phyloP scores from a whole-genome alignment of 2,113 vertebrate species.

The Sceloporus undulatus region DNA sequence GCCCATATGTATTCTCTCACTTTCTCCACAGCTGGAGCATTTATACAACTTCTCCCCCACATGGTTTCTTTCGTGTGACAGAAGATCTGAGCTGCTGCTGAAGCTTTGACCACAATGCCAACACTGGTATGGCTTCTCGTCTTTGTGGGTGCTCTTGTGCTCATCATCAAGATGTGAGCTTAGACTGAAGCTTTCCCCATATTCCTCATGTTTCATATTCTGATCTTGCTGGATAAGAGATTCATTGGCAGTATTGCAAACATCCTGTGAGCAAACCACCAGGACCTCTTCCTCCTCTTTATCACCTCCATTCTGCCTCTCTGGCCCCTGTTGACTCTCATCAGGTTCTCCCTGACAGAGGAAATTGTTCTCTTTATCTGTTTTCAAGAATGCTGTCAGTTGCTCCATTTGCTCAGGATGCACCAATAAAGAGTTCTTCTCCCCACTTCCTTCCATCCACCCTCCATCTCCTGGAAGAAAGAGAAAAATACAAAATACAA shows the following conservation, averaged over 20 bases:
- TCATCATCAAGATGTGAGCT: neutral
- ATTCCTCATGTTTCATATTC: neutral
- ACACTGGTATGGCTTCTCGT: conserved; percentile 53
- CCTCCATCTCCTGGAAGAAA: neutral
- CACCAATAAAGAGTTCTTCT: neutral
- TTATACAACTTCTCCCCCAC: conserved; percentile 84
- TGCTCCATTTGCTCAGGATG: neutral
- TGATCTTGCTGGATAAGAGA: neutral
- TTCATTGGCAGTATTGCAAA: too few relatives aligned
- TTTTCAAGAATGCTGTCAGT: neutral
- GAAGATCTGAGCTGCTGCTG: conserved; percentile 83
- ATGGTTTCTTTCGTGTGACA: conserved; percentile 86
- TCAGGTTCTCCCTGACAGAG: neutral
- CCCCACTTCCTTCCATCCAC: neutral
- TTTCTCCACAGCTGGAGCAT: conserved; percentile 74
- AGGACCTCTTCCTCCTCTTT: neutral
- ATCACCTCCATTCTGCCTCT: neutral
- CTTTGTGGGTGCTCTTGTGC: conserved; percentile 34
- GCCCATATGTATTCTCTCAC: conserved; percentile 48
- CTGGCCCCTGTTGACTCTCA: neutral
- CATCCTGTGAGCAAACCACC: neutral
- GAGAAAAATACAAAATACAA: neutral
- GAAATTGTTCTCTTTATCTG: neutral
- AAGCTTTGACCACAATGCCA: conserved; percentile 85
- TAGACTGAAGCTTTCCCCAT: neutral